phyloP scores from a whole-genome alignment of 2,797 vertebrate species.

The Rhinatrema bivittatum region DNA sequence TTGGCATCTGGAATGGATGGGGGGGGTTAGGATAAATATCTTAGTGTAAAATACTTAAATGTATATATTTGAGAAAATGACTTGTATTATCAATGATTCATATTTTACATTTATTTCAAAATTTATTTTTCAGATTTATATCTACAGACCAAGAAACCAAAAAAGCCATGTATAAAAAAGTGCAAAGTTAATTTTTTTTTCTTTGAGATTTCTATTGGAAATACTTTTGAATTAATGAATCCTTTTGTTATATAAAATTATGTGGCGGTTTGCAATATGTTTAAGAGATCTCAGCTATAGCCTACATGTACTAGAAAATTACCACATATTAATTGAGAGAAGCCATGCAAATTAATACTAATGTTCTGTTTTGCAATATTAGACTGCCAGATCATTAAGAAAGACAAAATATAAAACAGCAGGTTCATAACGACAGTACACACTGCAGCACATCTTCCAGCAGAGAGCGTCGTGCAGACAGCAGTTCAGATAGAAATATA shows the following conservation, averaged over 20 bases:
- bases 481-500: conserved; percentile 14
- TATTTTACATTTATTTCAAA: conserved; percentile 39
- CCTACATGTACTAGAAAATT: conserved; percentile 17
- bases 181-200: conserved; percentile 22
- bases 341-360: conserved; percentile 9
- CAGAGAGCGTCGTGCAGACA: no score
- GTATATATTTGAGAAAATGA: conserved; percentile 62
- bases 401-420: background rate
- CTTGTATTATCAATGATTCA: conserved; percentile 49
- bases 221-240: conserved; percentile 25
- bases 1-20: conserved; percentile 35
- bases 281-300: no score
- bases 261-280: no score
- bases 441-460: conserved; percentile 7
- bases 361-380: background rate
- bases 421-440: no score
- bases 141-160: conserved; percentile 42
- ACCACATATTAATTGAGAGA: conserved; percentile 13
- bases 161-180: conserved; percentile 29
- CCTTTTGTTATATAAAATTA: no score
- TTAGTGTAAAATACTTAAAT: conserved; percentile 56
- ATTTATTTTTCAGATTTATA: conserved; percentile 53
- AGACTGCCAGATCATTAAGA: conserved; percentile 6
- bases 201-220: conserved; percentile 16
- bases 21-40: conserved; percentile 34